Evolutionary conservation across 2,113 vertebrate genomes (phyloP), one percentile per base, ranked within the genome.

Genomic region (Ctenodactylus gundi): DNA sequence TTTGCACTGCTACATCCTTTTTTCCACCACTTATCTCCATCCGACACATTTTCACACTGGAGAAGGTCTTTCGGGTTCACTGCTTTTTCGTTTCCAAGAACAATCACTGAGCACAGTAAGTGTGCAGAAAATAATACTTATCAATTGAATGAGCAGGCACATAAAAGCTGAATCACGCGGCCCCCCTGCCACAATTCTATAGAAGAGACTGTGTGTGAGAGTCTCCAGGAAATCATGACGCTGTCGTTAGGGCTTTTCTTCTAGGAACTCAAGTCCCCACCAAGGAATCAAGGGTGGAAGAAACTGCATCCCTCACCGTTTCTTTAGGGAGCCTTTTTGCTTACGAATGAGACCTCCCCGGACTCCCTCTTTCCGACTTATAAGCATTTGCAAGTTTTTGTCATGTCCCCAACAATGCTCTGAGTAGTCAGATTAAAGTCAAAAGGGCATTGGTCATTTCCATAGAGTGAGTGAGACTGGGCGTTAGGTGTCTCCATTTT

Each of bases 221-320:
- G 10, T 36, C 44, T 93, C 21, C 31, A 82, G 44, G 29, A 29
- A 77, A 78, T 72, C 60, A 72, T 65, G 18, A 70, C n/a, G 49
- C 49, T 73, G 25, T 49, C 18, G 41, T 36, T 90, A 57, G 82
- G 39, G 20, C 7, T 62, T 90, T 88, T 86, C 65, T 64, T 92
- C 82, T 31, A 72, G 51, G n/a, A 84, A 31, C 57, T 88, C 73
- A 89, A 70, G 10, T 60, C 23, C 57, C 6, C 78, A 23, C 55
- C 68, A 55, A 67, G 78, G 31, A 93, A 77, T 39, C 60, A 89
- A 64, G 44, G 14, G 27, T 20, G 14, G 20, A 83, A 15, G 4
- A 90, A 81, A 93, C 53, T 10, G 75, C 34, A 21, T 1, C 18
- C 36, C 18, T 58, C 7, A 57, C 6, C 51, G 3, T 64, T 34